Conservation (phyloP, 1,140 invertebrate genomes). For the Zaprionus nigranus region DNA sequence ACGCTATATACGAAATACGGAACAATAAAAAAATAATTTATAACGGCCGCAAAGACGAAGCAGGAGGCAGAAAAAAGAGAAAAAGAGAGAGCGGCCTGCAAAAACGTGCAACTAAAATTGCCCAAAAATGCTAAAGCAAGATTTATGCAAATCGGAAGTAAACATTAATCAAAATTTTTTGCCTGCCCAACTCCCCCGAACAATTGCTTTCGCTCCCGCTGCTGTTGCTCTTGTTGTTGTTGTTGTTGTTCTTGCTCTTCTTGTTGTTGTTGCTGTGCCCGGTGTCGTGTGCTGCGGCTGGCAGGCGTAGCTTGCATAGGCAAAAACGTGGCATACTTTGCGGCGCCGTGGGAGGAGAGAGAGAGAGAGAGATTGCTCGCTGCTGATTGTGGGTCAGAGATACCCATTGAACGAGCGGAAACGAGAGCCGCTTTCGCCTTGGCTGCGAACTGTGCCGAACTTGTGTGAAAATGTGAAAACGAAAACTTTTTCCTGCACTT, state of each 20-base stretch:
- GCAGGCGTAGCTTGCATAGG: slow-evolving; percentile 29
- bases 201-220: slow-evolving; percentile 19
- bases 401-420: slow-evolving; percentile 30
- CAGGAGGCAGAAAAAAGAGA: slow-evolving; percentile 17
- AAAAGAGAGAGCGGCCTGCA: background rate
- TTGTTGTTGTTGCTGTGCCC: background rate
- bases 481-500: slow-evolving; percentile 47
- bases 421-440: background rate
- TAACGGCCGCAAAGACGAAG: slow-evolving; percentile 49
- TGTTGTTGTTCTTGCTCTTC: no score
- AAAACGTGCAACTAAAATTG: slow-evolving; percentile 43
- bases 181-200: slow-evolving; percentile 32
- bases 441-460: slow-evolving; percentile 11
- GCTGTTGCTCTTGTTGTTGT: background rate
- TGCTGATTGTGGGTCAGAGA: slow-evolving; percentile 66
- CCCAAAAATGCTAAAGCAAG: slow-evolving; percentile 79
- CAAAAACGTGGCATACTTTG: slow-evolving; percentile 56
- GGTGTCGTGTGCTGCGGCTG: slow-evolving; percentile 32
- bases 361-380: slow-evolving; percentile 40
- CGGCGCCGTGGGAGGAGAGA: slow-evolving; percentile 46
- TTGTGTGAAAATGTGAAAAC: slow-evolving; percentile 17
- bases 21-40: slow-evolving; percentile 81
- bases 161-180: slow-evolving; percentile 83
- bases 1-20: slow-evolving; percentile 32
- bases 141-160: slow-evolving; percentile 84